Percentiles rank a stretch among this genome's conserved stretches.
Conservation (phyloP, 2,113 vertebrate species). For the Laterallus jamaicensis region DNA sequence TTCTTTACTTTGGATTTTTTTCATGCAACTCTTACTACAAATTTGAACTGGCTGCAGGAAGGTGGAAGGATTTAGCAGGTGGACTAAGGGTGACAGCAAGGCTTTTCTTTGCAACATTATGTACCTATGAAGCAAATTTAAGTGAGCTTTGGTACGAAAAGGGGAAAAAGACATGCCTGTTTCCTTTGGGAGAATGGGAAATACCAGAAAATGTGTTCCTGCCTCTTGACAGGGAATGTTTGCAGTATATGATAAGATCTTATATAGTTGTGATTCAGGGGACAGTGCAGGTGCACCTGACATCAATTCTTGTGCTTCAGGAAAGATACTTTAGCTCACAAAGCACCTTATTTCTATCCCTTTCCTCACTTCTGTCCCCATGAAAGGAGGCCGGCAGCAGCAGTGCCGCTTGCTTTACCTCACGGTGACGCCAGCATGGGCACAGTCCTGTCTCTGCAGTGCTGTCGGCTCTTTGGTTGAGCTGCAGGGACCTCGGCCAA, state of each 20-base stretch:
- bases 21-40: neutral
- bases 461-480: neutral
- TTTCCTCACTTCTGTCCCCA: neutral
- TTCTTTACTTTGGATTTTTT: constrained; percentile 8
- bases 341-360: neutral
- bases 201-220: neutral
- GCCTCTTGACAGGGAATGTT: neutral
- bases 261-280: neutral
- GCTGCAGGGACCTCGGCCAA: neutral
- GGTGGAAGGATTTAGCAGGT: neutral
- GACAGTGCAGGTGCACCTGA: neutral
- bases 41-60: neutral
- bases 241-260: neutral
- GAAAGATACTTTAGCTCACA: neutral
- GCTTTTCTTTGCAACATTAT: neutral
- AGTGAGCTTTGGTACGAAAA: neutral
- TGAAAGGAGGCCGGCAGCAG: neutral
- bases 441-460: neutral
- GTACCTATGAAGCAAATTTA: neutral
- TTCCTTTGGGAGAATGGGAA: neutral
- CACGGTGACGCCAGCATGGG: too few species aligned
- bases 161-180: fast-evolving
- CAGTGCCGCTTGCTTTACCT: neutral
- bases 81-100: neutral
- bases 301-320: neutral